These are phyloP conservation scores for Phataginus tetradactyla DNA, from an alignment of 2,797 vertebrate genomes.

Conservation along the genomic window DNA sequence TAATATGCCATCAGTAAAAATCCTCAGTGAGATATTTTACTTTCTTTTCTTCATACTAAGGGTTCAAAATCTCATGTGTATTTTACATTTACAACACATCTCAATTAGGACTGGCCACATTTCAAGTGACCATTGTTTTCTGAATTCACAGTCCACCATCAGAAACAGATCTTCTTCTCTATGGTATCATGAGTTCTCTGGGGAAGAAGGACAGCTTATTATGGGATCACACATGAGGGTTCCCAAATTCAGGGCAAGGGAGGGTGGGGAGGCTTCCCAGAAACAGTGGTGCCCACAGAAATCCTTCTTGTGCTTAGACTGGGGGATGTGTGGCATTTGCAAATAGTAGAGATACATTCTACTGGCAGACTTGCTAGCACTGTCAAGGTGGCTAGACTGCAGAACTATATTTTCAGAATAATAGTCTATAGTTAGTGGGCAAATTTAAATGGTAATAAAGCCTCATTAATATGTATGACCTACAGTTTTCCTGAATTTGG, in stretches of 20 bases:
- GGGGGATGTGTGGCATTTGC: not conserved
- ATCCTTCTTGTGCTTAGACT: not conserved
- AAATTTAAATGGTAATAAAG: constrained; percentile 55
- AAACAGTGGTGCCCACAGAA: not conserved
- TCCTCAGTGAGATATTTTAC: not conserved
- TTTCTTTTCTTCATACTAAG: not conserved
- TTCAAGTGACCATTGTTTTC: not conserved
- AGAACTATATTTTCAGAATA: constrained; percentile 54
- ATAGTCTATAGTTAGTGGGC: constrained; percentile 38
- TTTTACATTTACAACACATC: not conserved
- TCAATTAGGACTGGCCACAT: not conserved
- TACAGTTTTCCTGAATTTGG: constrained; percentile 50
- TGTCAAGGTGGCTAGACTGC: not conserved
- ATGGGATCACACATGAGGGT: not conserved
- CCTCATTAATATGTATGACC: constrained; percentile 66
- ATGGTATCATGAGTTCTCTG: not conserved
- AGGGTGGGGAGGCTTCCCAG: not conserved
- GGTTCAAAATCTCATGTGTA: not conserved
- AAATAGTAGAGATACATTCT: not conserved
- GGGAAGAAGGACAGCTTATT: not conserved
- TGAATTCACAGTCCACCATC: not conserved
- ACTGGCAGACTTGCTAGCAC: not conserved
- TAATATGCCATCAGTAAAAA: not conserved
- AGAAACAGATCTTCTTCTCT: not conserved
- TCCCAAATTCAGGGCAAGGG: not conserved